Conservation (phyloP, 2,888 invertebrate species). For the Meteorus cinctellus region DNA sequence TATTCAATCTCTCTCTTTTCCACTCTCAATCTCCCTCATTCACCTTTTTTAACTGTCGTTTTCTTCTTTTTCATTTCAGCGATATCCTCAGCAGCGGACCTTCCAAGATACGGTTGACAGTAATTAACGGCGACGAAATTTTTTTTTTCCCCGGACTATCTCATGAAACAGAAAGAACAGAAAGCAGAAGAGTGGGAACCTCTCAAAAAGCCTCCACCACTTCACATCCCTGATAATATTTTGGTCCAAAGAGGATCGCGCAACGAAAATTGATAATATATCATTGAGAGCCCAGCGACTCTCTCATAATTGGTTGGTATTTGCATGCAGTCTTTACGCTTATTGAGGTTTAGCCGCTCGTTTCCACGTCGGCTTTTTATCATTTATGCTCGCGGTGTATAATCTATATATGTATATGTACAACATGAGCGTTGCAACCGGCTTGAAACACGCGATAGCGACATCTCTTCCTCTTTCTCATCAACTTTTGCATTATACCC, state of each 20-base stretch:
- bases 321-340: conserved; percentile 46
- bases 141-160: conserved; percentile 15
- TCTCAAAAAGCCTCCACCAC: neutral
- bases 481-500: neutral
- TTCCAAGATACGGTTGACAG: conserved; percentile 44
- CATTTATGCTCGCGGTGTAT: conserved; percentile 37
- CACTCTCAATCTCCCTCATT: neutral
- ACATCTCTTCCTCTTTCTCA: conserved; percentile 39
- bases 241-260: conserved; percentile 34
- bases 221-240: conserved; percentile 36
- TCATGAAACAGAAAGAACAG: neutral
- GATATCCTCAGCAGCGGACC: conserved; percentile 37
- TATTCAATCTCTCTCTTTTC: neutral
- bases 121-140: conserved; percentile 44
- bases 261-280: conserved; percentile 45
- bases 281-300: conserved; percentile 35
- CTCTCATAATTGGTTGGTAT: conserved; percentile 45
- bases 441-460: conserved; percentile 44
- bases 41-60: neutral
- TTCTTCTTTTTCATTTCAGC: neutral
- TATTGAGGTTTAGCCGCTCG: conserved; percentile 46
- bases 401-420: neutral
- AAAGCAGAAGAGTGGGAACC: neutral
- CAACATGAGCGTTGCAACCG: conserved; percentile 24
- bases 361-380: conserved; percentile 42